These are phyloP conservation scores for Daktulosphaira vitifoliae DNA, from an alignment of 1,140 invertebrate species.

Conservation along the genomic window DNA sequence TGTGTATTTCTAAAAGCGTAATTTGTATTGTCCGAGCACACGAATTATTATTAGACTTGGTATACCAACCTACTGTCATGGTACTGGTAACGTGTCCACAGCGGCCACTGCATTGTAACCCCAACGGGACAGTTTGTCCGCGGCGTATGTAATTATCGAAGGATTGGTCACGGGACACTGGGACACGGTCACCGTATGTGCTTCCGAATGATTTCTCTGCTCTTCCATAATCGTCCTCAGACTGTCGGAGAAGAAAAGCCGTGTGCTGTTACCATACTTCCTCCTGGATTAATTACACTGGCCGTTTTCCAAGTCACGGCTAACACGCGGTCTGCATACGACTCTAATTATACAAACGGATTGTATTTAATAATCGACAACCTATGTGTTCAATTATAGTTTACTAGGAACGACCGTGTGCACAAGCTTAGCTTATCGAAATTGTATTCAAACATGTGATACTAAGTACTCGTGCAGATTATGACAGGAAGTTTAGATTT, in stretches of 20 bases:
- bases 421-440: background rate
- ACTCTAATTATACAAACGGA: background rate
- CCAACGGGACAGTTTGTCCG: background rate
- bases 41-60: no score
- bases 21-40: no score
- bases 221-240: no score
- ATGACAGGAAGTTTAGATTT: conserved; percentile 19
- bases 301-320: background rate
- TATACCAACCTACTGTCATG: no score
- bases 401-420: background rate
- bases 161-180: no score
- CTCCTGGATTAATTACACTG: no score
- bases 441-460: background rate
- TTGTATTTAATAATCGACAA: conserved; percentile 18
- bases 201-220: background rate
- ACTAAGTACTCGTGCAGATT: no score
- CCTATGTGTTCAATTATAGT: conserved; percentile 2
- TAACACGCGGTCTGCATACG: background rate
- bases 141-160: conserved; percentile 8
- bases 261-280: background rate
- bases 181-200: conserved; percentile 25
- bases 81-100: no score
- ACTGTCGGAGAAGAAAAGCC: background rate
- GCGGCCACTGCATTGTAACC: no score
- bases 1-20: no score